A percentile compares a stretch with the other conserved stretches of the same genome.
Conservation (phyloP, 92 coral and sea anemone species). For the Epizoanthus fatuus region DNA sequence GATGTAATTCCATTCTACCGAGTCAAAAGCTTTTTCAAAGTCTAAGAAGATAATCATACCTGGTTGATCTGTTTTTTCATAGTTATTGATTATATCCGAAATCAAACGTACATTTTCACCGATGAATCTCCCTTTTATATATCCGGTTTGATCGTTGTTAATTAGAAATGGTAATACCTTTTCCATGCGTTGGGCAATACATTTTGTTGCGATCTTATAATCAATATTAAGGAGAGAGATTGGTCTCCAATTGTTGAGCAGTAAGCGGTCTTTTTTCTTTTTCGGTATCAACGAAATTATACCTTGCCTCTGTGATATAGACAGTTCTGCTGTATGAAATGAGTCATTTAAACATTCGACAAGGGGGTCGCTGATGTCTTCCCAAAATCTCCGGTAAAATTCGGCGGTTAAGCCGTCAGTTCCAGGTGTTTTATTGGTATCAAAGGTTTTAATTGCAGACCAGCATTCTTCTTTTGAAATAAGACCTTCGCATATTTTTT, state of each 20-base stretch:
- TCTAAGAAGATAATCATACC: constrained; percentile 1
- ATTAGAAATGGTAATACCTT: neutral
- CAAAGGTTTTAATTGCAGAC: neutral
- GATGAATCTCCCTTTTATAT: constrained; percentile 8
- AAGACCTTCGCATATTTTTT: constrained; percentile 16
- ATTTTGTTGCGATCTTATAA: constrained; percentile 3
- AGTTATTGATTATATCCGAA: neutral
- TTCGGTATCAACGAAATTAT: constrained; percentile 21
- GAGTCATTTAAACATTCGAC: constrained; percentile 42
- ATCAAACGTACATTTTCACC: neutral
- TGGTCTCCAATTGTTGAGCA: constrained; percentile 3
- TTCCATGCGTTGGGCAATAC: neutral
- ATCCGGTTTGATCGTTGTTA: neutral
- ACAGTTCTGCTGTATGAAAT: constrained; percentile 22
- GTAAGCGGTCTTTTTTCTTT: neutral
- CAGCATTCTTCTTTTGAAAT: neutral
- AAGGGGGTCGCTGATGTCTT: constrained; percentile 24
- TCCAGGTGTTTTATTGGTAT: constrained; percentile 16
- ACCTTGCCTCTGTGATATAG: constrained; percentile 28
- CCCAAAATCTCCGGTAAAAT: neutral
- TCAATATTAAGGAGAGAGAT: constrained; percentile 8
- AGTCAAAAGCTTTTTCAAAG: constrained; percentile 19
- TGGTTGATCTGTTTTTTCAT: neutral
- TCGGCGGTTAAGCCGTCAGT: constrained; percentile 11
- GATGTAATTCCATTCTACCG: constrained; percentile 24